Evolutionary conservation across 2,888 invertebrate species (phyloP).

Genomic region (Tinea semifulvella): DNA sequence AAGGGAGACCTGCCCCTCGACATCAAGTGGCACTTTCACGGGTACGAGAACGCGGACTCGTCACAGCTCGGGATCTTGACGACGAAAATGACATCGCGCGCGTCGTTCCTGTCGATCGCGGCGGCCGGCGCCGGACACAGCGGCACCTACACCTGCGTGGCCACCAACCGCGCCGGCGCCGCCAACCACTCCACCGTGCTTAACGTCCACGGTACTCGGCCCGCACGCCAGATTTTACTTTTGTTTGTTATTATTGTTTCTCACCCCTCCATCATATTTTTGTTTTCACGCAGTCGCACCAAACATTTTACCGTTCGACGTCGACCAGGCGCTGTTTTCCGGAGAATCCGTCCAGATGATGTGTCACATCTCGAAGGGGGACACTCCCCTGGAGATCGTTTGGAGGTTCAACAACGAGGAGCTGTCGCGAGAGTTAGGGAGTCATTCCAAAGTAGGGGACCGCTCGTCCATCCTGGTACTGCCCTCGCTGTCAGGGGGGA

Average conservation of each 20-base stretch:
- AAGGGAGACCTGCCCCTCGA: slow-evolving; percentile 80
- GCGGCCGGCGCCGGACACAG: slow-evolving; percentile 74
- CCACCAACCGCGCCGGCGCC: slow-evolving; percentile 75
- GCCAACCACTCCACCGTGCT: slow-evolving; percentile 72
- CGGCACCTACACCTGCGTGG: slow-evolving; percentile 80
- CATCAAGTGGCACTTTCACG: slow-evolving; percentile 80
- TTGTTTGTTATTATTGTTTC: slow-evolving; percentile 25
- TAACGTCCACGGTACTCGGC: slow-evolving; percentile 58
- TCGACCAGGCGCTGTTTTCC: slow-evolving; percentile 72
- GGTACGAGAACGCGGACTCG: slow-evolving; percentile 58
- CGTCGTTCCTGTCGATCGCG: slow-evolving; percentile 78
- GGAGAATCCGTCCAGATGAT: slow-evolving; percentile 73
- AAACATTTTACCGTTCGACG: slow-evolving; percentile 71
- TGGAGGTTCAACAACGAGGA: slow-evolving; percentile 73
- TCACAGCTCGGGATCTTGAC: slow-evolving; percentile 70
- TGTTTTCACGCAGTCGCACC: slow-evolving; percentile 49
- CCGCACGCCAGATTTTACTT: slow-evolving; percentile 30
- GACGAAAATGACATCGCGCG: slow-evolving; percentile 70
- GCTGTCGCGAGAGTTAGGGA: slow-evolving; percentile 54
- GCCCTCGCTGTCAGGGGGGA: slow-evolving; percentile 64
- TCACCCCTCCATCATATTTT: slow-evolving; percentile 22
- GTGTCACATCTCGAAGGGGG: slow-evolving; percentile 75
- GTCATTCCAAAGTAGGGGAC: slow-evolving; percentile 61
- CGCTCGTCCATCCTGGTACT: slow-evolving; percentile 67
- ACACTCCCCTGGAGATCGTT: slow-evolving; percentile 73